Conservation (phyloP, 2,888 invertebrate genomes). For the Cheilosia variabilis region DNA sequence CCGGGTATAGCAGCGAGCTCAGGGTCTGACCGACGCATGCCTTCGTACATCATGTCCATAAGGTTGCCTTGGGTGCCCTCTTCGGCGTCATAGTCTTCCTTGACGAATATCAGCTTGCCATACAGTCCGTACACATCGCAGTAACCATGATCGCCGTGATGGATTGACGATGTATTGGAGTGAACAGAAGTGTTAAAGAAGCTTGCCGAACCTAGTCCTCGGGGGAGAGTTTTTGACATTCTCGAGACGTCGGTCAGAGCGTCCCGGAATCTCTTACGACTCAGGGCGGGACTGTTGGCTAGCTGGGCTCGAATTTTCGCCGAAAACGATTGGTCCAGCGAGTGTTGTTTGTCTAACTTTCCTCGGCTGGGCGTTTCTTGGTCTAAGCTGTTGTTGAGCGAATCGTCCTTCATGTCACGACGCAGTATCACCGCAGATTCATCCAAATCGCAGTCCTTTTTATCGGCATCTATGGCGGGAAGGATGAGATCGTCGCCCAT, state of each 20-base stretch:
- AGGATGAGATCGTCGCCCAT: slow-evolving; percentile 81
- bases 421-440: slow-evolving; percentile 80
- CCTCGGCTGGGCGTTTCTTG: slow-evolving; percentile 80
- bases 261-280: slow-evolving; percentile 85
- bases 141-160: slow-evolving; percentile 86
- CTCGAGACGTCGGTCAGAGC: slow-evolving; percentile 86
- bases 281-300: slow-evolving; percentile 87
- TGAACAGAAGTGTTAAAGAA: slow-evolving; percentile 83
- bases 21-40: slow-evolving; percentile 91
- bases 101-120: slow-evolving; percentile 94
- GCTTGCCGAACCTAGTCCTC: slow-evolving; percentile 85
- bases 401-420: slow-evolving; percentile 80
- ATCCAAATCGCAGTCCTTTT: slow-evolving; percentile 82
- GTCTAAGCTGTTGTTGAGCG: slow-evolving; percentile 76
- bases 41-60: slow-evolving; percentile 88
- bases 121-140: slow-evolving; percentile 96
- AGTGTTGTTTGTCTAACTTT: slow-evolving; percentile 88
- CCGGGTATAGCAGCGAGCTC: slow-evolving; percentile 93
- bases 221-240: slow-evolving; percentile 91
- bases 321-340: slow-evolving; percentile 85
- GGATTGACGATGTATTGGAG: slow-evolving; percentile 86
- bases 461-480: slow-evolving; percentile 81
- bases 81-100: slow-evolving; percentile 88
- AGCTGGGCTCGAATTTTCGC: slow-evolving; percentile 87
- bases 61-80: slow-evolving; percentile 88